phyloP scores from a whole-genome alignment of 2,888 invertebrate species.

The Drosophila koepferae region DNA sequence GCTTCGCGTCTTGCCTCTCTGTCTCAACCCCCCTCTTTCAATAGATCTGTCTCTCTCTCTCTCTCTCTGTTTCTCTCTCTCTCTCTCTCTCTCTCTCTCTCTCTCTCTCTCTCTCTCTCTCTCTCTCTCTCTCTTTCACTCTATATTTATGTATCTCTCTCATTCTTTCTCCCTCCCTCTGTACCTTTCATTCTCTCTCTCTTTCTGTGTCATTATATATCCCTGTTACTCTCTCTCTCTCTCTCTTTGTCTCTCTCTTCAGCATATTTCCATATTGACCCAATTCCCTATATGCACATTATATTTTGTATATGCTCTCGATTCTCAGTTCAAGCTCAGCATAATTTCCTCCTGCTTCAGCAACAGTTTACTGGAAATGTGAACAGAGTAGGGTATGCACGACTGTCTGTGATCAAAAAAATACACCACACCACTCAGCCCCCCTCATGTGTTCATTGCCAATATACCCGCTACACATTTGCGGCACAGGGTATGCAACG shows the following conservation, averaged over 20 bases:
- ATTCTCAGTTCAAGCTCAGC: not conserved
- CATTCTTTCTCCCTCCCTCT: not conserved
- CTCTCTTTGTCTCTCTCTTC: not conserved
- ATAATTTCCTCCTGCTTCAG: not conserved
- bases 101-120: fast-evolving
- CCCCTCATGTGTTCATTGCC: not conserved
- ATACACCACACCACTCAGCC: not conserved
- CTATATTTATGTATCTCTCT: not conserved
- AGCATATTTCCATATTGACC: not conserved
- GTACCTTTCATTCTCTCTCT: not conserved
- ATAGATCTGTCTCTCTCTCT: not conserved
- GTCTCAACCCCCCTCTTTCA: no score
- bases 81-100: not conserved
- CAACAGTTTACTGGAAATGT: not conserved
- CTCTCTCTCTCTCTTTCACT: not conserved
- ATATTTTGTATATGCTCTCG: not conserved
- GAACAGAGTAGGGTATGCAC: not conserved
- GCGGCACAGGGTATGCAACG: not conserved
- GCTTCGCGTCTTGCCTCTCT: not conserved
- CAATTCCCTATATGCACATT: not conserved
- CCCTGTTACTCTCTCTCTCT: not conserved
- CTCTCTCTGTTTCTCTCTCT: no score
- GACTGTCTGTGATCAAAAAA: not conserved
- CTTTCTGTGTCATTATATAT: no score
- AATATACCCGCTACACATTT: not conserved